A percentile compares a stretch with the other conserved stretches of the same genome.
phyloP scores from a whole-genome alignment of 2,113 vertebrate species.

The Pangasianodon gigas region DNA sequence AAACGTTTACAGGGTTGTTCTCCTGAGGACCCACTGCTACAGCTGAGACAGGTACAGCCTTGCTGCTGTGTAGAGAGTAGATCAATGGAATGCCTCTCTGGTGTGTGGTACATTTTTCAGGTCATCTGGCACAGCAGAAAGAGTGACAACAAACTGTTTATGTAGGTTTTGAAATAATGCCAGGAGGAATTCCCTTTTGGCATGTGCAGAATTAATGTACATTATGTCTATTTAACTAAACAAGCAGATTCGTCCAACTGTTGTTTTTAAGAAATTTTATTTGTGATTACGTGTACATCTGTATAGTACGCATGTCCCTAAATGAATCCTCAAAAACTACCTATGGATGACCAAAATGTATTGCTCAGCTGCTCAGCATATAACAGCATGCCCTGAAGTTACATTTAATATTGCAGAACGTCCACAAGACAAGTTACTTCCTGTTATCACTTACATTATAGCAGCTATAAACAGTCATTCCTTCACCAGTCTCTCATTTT shows the following conservation, averaged over 20 bases:
- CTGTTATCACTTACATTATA: not conserved
- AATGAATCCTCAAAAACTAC: not conserved
- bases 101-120: constrained; percentile 22
- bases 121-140: constrained; percentile 42
- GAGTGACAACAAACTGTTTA: constrained; percentile 24
- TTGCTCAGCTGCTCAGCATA: not conserved
- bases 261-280: not conserved
- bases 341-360: not conserved
- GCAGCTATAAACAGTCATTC: not conserved
- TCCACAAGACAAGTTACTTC: not conserved
- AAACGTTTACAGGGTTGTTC: constrained; percentile 32
- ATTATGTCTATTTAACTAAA: not conserved
- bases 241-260: not conserved
- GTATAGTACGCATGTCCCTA: not conserved
- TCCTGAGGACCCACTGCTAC: constrained; percentile 19
- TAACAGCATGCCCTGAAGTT: not conserved
- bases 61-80: not conserved
- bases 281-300: not conserved
- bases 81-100: constrained; percentile 21
- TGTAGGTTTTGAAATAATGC: constrained; percentile 39
- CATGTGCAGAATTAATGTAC: not conserved
- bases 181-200: not conserved
- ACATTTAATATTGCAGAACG: not conserved
- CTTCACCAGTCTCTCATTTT: not conserved
- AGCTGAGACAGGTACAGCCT: constrained; percentile 36